phyloP scores from a whole-genome alignment of 2,797 vertebrate species.

The Uromys caudimaculatus region DNA sequence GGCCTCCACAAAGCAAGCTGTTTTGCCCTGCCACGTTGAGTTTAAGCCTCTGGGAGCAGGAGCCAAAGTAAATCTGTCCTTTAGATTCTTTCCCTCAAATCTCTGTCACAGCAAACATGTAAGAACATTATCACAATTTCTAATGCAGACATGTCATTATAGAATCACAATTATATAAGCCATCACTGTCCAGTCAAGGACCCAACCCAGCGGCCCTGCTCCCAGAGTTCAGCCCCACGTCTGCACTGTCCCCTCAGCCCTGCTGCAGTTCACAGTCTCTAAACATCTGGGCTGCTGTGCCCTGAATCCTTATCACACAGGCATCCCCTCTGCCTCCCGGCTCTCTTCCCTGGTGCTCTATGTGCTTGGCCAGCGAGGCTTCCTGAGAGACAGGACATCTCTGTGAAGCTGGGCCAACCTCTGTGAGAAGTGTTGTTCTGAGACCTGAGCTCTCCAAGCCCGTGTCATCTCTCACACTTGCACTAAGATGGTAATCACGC shows the following conservation, averaged over 20 bases:
- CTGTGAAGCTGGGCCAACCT: background rate
- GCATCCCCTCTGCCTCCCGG: background rate
- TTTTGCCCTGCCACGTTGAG: background rate
- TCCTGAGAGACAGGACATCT: background rate
- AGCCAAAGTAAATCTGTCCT: background rate
- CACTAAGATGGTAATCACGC: fast-evolving
- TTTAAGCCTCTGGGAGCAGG: background rate
- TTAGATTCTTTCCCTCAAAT: background rate
- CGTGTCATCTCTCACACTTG: background rate
- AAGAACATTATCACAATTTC: background rate
- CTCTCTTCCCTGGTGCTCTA: too few species aligned
- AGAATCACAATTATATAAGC: background rate
- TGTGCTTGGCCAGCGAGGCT: background rate
- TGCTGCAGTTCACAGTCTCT: background rate
- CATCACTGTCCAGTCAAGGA: background rate
- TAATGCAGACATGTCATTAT: background rate
- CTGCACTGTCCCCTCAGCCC: background rate
- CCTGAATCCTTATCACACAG: background rate
- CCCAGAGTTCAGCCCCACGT: background rate
- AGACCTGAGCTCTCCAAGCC: background rate
- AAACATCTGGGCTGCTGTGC: background rate
- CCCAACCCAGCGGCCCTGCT: background rate
- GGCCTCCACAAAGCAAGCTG: background rate
- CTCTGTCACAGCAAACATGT: background rate
- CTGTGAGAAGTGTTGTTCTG: background rate